phyloP scores from a whole-genome alignment of 1,140 invertebrate species.

The Diplogasteroides magnus region DNA sequence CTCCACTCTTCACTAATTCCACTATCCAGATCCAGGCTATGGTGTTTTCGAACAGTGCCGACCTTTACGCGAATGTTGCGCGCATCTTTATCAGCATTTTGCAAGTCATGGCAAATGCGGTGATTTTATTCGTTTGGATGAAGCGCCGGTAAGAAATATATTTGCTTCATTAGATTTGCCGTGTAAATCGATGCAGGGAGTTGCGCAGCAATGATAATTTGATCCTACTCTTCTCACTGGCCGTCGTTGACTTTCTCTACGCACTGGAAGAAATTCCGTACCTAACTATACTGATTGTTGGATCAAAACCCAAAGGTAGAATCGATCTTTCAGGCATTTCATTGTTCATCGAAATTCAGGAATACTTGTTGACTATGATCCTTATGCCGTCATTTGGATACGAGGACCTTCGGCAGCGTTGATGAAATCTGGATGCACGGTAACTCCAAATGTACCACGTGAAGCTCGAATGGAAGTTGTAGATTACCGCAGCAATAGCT shows the following conservation, averaged over 20 bases:
- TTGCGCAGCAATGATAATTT: constrained; percentile 12
- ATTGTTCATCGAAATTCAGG: neutral
- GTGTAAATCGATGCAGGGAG: neutral
- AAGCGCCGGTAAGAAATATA: neutral
- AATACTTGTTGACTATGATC: constrained; percentile 4
- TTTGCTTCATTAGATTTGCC: no score
- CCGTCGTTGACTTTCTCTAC: constrained; percentile 20
- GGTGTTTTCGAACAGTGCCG: constrained; percentile 9
- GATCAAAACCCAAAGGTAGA: constrained; percentile 9
- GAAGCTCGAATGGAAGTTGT: no score
- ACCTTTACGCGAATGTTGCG: constrained; percentile 8
- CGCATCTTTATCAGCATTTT: constrained; percentile 11
- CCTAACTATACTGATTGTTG: constrained; percentile 18
- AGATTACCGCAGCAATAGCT: constrained; percentile 14
- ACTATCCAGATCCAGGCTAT: no score
- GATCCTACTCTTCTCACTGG: constrained; percentile 17
- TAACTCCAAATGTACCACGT: no score
- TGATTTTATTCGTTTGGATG: constrained; percentile 11
- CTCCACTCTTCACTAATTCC: no score
- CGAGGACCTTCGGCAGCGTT: constrained; percentile 13
- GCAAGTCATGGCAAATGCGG: constrained; percentile 18
- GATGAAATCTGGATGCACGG: constrained; percentile 3
- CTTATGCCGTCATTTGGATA: constrained; percentile 1
- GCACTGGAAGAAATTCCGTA: constrained; percentile 16
- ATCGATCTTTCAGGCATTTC: neutral